Conservation (phyloP, 2,113 vertebrate species). For the Hippolais icterina region DNA sequence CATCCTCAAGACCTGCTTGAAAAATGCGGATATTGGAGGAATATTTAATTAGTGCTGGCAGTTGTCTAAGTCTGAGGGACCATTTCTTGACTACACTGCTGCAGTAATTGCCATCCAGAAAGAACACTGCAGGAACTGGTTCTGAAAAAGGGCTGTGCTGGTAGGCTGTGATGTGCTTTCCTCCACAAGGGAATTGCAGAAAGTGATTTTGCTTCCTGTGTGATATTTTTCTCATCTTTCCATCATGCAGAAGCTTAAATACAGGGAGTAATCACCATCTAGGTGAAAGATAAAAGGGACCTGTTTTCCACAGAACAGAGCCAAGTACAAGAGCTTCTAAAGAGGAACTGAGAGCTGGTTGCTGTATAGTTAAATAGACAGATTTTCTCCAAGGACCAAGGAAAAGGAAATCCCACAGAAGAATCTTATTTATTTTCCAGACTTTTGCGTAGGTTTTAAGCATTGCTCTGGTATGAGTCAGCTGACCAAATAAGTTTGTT, state of each 20-base stretch:
- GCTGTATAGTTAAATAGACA: neutral
- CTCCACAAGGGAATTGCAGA: neutral
- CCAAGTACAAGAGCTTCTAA: neutral
- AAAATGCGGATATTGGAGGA: neutral
- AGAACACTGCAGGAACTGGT: neutral
- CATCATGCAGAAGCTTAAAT: slow-evolving; percentile 4
- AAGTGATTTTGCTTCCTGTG: neutral
- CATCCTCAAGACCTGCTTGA: neutral
- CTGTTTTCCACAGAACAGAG: neutral
- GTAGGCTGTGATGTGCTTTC: neutral
- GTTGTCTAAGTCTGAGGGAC: neutral
- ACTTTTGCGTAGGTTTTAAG: neutral
- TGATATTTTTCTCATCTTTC: neutral
- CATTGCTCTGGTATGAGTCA: neutral
- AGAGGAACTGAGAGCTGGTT: neutral
- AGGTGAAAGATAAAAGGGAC: neutral
- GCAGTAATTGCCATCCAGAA: neutral
- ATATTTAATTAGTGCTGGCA: neutral
- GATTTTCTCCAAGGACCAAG: neutral
- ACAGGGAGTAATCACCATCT: neutral
- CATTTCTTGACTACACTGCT: neutral
- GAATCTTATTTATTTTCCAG: slow-evolving; percentile 33
- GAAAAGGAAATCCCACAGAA: slow-evolving; percentile 24
- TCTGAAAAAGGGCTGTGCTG: neutral
- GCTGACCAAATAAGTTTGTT: neutral